Conservation (phyloP, 2,113 vertebrate genomes). For the Xenopus borealis region DNA sequence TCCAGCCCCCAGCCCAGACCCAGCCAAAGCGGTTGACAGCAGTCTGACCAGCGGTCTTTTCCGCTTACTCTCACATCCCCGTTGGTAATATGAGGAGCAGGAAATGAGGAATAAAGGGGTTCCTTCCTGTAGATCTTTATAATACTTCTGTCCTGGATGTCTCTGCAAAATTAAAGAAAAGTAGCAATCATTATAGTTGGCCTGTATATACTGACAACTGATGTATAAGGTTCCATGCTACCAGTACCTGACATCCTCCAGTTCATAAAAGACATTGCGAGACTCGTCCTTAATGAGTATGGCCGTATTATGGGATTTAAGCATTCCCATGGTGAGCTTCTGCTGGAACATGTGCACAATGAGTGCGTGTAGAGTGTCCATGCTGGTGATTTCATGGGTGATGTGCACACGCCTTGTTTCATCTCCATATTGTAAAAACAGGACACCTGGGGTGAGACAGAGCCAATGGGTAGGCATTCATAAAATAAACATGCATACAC, state of each 20-base stretch:
- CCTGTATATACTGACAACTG: no score
- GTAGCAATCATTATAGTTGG: background rate
- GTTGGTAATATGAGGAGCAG: constrained; percentile 88
- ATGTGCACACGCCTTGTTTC: constrained; percentile 96
- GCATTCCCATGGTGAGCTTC: constrained; percentile 96
- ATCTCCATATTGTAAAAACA: constrained; percentile 96
- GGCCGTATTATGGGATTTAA: constrained; percentile 95
- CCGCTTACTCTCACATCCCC: constrained; percentile 90
- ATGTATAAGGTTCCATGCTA: no score
- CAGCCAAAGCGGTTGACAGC: constrained; percentile 44
- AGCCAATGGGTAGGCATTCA: background rate
- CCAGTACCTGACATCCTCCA: constrained; percentile 86
- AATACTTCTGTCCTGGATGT: constrained; percentile 96
- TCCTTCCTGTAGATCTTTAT: constrained; percentile 98
- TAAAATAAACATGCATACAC: no score
- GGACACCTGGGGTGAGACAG: constrained; percentile 73
- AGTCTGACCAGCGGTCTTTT: constrained; percentile 43
- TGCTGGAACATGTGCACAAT: constrained; percentile 99
- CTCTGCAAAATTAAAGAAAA: constrained; percentile 58
- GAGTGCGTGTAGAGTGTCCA: constrained; percentile 96
- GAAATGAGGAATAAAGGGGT: constrained; percentile 91
- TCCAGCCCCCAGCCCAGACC: constrained; percentile 45
- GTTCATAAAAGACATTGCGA: constrained; percentile 94
- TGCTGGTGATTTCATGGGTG: constrained; percentile 95
- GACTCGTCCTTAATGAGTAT: constrained; percentile 98